These are phyloP conservation scores for Otus sunia DNA, from an alignment of 2,113 vertebrate species.

Conservation along the genomic window DNA sequence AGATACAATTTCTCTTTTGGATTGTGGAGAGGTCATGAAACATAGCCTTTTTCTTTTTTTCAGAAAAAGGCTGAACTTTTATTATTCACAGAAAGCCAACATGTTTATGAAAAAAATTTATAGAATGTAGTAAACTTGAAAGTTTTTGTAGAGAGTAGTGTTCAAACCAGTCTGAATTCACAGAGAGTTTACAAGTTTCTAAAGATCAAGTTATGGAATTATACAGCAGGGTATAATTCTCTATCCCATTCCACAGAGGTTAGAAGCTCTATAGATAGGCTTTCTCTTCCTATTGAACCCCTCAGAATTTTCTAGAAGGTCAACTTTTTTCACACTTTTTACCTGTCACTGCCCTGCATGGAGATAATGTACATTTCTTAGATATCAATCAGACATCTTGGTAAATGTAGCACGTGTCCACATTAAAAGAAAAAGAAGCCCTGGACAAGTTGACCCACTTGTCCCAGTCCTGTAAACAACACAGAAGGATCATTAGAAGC, in stretches of 20 bases:
- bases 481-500: background rate
- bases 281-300: background rate
- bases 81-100: background rate
- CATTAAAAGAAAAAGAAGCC: background rate
- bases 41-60: background rate
- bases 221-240: background rate
- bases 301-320: background rate
- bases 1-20: background rate
- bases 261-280: background rate
- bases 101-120: background rate
- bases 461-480: conserved; percentile 7
- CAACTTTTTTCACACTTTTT: background rate
- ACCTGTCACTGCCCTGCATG: background rate
- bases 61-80: background rate
- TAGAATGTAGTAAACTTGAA: background rate
- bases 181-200: background rate
- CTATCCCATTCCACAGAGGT: background rate
- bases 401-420: background rate
- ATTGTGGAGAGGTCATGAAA: background rate
- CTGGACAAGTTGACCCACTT: background rate
- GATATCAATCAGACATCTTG: background rate
- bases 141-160: background rate
- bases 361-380: background rate
- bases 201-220: background rate
- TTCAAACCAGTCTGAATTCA: background rate